phyloP scores from a whole-genome alignment of 2,113 vertebrate species.

The Notothenia rossii region DNA sequence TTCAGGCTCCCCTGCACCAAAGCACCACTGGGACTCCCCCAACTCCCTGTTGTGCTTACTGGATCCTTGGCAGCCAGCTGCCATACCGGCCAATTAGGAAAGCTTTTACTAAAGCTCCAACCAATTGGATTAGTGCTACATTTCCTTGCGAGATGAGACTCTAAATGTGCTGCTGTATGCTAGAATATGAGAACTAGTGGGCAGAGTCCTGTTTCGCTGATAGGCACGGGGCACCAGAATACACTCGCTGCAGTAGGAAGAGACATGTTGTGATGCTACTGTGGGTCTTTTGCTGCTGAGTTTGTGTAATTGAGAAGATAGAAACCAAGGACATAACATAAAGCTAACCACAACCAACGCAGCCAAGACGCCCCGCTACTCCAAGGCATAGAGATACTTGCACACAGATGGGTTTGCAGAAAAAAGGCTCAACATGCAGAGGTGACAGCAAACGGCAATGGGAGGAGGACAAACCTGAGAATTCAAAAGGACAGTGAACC shows the following conservation, averaged over 20 bases:
- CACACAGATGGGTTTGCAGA: neutral
- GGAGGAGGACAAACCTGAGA: neutral
- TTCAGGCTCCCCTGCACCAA: constrained; percentile 58
- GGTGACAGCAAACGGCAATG: neutral
- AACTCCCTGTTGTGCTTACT: constrained; percentile 72
- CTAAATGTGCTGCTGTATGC: constrained; percentile 76
- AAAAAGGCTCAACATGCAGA: neutral
- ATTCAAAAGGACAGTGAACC: neutral
- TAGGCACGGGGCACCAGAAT: constrained; percentile 53
- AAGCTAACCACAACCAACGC: constrained; percentile 32
- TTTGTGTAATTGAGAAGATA: constrained; percentile 13
- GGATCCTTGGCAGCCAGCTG: constrained; percentile 68
- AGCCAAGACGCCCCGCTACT: neutral
- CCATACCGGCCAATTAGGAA: constrained; percentile 73
- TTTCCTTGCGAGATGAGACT: constrained; percentile 70
- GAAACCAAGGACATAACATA: constrained; percentile 42
- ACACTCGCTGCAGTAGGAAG: constrained; percentile 35
- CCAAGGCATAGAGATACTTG: constrained; percentile 28
- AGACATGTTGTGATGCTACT: constrained; percentile 21
- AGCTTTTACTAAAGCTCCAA: constrained; percentile 75
- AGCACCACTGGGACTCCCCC: constrained; percentile 67
- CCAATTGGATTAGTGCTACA: constrained; percentile 77
- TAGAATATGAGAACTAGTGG: constrained; percentile 68
- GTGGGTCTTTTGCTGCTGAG: constrained; percentile 11
- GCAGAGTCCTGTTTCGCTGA: constrained; percentile 70